phyloP scores from a whole-genome alignment of 2,888 invertebrate genomes.

The Epinotia demarniana region DNA sequence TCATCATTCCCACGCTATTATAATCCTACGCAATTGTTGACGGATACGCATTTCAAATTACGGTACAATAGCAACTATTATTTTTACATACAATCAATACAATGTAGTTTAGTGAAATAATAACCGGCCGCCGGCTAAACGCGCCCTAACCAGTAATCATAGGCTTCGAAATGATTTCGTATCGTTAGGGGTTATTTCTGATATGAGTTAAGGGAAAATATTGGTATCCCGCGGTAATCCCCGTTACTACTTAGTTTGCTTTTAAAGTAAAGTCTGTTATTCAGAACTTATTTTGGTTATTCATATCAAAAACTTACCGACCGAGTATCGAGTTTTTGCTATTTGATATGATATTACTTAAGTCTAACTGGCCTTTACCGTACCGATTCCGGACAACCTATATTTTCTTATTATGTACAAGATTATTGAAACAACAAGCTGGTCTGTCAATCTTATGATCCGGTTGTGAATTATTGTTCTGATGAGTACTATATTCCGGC shows the following conservation, averaged over 20 bases:
- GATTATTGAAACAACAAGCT: too few relatives aligned
- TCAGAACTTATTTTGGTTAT: neutral
- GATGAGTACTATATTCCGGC: too few relatives aligned
- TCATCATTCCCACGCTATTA: constrained; percentile 45
- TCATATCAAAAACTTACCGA: neutral
- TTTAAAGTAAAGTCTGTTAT: neutral
- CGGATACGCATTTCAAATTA: constrained; percentile 48
- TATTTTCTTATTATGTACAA: neutral
- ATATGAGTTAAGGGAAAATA: constrained; percentile 54
- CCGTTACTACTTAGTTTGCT: neutral
- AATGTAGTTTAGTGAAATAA: constrained; percentile 58
- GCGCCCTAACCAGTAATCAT: constrained; percentile 65
- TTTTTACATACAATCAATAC: constrained; percentile 52
- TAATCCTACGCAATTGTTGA: constrained; percentile 46
- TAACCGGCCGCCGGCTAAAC: constrained; percentile 56
- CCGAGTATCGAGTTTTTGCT: neutral
- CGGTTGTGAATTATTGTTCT: too few relatives aligned
- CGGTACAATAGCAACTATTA: constrained; percentile 52
- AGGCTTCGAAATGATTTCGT: constrained; percentile 55
- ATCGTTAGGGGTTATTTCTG: constrained; percentile 52
- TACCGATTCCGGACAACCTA: neutral
- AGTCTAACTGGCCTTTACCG: too few relatives aligned
- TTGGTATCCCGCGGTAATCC: constrained; percentile 47
- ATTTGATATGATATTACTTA: too few relatives aligned
- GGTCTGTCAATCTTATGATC: too few relatives aligned